Percentiles rank a stretch among this genome's conserved stretches.
phyloP scores from a whole-genome alignment of 2,888 invertebrate genomes.

The Tachina grossa region DNA sequence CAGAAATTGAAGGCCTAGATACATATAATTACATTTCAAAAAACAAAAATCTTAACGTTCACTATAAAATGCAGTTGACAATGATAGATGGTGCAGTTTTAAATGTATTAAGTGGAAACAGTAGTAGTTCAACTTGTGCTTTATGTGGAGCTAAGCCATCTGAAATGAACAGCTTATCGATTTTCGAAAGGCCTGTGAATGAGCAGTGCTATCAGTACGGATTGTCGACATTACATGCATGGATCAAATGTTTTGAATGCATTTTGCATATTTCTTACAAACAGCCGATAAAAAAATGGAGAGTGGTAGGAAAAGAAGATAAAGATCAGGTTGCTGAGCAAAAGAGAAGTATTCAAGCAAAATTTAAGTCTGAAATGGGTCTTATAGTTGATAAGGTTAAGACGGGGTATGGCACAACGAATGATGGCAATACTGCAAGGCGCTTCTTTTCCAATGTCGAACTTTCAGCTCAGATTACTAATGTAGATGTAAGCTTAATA shows the following conservation, averaged over 20 bases:
- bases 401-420: constrained; percentile 20
- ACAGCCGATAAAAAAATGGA: neutral
- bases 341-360: constrained; percentile 24
- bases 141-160: too few relatives aligned
- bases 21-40: too few relatives aligned
- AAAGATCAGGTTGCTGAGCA: constrained; percentile 17
- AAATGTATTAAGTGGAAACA: too few relatives aligned
- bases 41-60: too few relatives aligned
- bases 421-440: constrained; percentile 8
- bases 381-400: constrained; percentile 25
- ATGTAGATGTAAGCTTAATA: neutral
- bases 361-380: neutral
- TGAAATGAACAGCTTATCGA: too few relatives aligned
- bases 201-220: neutral
- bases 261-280: neutral
- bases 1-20: neutral
- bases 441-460: neutral
- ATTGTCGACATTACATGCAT: constrained; percentile 5
- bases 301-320: constrained; percentile 26
- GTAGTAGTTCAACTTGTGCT: neutral
- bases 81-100: too few relatives aligned
- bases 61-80: too few relatives aligned
- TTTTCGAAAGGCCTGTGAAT: neutral
- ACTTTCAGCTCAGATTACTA: constrained; percentile 4
- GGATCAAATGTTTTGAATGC: constrained; percentile 8